phyloP scores from a whole-genome alignment of 2,113 vertebrate species.

The Prinia subflava region DNA sequence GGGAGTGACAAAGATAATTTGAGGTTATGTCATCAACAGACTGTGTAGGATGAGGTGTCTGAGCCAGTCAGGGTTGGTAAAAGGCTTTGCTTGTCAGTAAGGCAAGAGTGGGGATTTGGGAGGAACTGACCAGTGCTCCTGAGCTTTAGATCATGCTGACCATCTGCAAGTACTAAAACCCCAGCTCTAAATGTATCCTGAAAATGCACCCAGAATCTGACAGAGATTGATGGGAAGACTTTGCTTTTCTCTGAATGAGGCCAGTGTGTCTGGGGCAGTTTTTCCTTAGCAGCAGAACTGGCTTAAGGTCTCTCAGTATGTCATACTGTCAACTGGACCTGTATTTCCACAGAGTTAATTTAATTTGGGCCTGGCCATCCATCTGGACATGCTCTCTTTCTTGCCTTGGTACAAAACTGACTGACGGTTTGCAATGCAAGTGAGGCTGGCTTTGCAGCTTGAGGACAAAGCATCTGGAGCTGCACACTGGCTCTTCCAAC shows the following conservation, averaged over 20 bases:
- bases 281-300: background rate
- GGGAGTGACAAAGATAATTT: background rate
- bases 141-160: background rate
- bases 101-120: background rate
- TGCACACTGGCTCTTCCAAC: background rate
- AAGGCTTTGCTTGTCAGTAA: background rate
- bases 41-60: background rate
- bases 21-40: background rate
- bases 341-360: background rate
- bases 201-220: background rate
- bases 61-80: background rate
- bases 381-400: background rate
- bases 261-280: background rate
- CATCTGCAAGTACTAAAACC: background rate
- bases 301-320: background rate
- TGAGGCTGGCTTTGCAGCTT: background rate
- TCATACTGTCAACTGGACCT: background rate
- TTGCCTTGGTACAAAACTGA: background rate
- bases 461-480: background rate
- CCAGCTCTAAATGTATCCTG: background rate
- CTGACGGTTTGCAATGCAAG: fast-evolving
- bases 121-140: background rate
- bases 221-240: background rate
- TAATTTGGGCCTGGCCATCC: background rate
- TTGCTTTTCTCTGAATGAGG: background rate